phyloP scores from a whole-genome alignment of 2,888 invertebrate genomes.

The Sthenelais limicola region DNA sequence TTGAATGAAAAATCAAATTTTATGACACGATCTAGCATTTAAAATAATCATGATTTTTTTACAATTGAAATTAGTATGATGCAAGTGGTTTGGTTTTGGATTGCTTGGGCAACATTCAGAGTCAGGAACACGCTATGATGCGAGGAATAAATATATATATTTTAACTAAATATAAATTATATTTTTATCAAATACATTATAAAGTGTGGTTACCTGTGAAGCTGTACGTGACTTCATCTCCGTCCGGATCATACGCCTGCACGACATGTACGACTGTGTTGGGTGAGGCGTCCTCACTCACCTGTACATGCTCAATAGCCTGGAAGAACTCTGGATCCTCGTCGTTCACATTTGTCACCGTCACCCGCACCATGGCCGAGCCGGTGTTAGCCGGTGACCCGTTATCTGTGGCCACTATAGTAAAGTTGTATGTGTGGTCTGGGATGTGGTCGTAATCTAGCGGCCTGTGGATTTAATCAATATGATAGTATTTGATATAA shows the following conservation, averaged over 20 bases:
- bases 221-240: conserved; percentile 94
- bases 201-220: conserved; percentile 81
- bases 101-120: too few relatives aligned
- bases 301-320: conserved; percentile 53
- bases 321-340: conserved; percentile 82
- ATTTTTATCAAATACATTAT: too few relatives aligned
- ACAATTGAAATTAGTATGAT: too few relatives aligned
- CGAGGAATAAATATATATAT: too few relatives aligned
- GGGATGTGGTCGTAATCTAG: conserved; percentile 67
- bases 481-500: too few relatives aligned
- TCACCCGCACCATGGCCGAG: conserved; percentile 92
- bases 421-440: conserved; percentile 82
- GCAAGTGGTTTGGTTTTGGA: too few relatives aligned
- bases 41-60: too few relatives aligned
- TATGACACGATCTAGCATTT: too few relatives aligned
- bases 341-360: conserved; percentile 98
- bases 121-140: too few relatives aligned
- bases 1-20: too few relatives aligned
- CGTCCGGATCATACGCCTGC: conserved; percentile 97
- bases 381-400: conserved; percentile 94
- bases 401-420: conserved; percentile 93
- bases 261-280: conserved; percentile 93
- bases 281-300: conserved; percentile 68
- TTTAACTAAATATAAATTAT: too few relatives aligned
- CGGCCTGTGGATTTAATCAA: conserved; percentile 55